Evolutionary conservation across 1,140 invertebrate species (phyloP).

Genomic region (Lamellibrachia luymesi): DNA sequence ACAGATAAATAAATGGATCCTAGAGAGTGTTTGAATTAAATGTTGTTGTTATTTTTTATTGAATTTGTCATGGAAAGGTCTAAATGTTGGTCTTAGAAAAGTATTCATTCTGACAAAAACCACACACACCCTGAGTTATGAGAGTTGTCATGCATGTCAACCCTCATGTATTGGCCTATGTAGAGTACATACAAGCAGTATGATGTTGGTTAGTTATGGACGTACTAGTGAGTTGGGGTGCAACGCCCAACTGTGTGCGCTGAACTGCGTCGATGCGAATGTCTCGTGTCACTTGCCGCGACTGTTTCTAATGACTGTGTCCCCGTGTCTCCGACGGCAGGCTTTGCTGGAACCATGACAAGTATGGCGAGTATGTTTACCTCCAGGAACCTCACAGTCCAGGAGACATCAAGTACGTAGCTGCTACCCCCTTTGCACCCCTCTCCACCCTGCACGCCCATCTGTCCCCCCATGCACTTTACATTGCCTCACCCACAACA

Average conservation of each 20-base stretch:
- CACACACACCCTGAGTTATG: not conserved
- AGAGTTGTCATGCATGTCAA: not conserved
- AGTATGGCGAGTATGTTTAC: conserved; percentile 17
- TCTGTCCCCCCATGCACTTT: not conserved
- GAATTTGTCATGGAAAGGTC: too few relatives aligned
- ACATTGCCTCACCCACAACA: conserved; percentile 6
- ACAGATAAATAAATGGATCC: too few relatives aligned
- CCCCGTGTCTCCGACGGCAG: not conserved
- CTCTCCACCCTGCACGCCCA: not conserved
- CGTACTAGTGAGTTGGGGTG: not conserved
- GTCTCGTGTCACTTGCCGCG: not conserved
- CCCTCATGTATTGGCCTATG: not conserved
- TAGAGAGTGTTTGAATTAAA: too few relatives aligned
- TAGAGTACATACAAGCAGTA: not conserved
- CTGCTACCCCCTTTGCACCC: conserved; percentile 10
- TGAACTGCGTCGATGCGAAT: not conserved
- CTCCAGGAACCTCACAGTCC: conserved; percentile 8
- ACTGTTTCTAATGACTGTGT: not conserved
- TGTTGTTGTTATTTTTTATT: too few relatives aligned
- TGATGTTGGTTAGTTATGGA: not conserved
- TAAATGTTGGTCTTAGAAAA: too few relatives aligned
- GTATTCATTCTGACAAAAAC: too few relatives aligned
- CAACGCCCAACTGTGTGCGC: not conserved
- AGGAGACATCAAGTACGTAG: conserved; percentile 20
- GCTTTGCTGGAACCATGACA: not conserved